Evolutionary conservation across 2,797 vertebrate species (phyloP).

Genomic region (Streptopelia turtur): DNA sequence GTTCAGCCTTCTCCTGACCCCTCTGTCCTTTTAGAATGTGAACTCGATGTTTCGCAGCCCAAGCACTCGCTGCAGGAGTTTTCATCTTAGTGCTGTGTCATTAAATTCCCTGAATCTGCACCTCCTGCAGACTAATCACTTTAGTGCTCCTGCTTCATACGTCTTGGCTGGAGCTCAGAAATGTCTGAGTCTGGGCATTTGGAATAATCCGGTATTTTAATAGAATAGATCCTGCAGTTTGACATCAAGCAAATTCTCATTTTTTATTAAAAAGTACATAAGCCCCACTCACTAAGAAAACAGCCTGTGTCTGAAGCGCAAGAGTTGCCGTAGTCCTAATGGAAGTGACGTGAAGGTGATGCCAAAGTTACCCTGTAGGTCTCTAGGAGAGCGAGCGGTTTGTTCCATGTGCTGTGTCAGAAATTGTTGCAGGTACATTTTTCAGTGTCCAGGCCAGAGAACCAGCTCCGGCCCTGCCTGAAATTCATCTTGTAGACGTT

Average conservation of each 20-base stretch:
- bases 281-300: not conserved
- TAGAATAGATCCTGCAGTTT: not conserved
- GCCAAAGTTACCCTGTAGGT: not conserved
- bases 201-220: not conserved
- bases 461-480: not conserved
- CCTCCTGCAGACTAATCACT: not conserved
- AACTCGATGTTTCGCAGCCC: not conserved
- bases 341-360: not conserved
- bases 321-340: not conserved
- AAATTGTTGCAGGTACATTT: not conserved
- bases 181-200: not conserved
- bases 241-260: not conserved
- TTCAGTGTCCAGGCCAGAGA: not conserved
- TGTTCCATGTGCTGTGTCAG: not conserved
- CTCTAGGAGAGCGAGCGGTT: not conserved
- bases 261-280: not conserved
- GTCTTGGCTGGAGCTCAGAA: not conserved
- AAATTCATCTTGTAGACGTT: not conserved
- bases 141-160: not conserved
- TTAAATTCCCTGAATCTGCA: not conserved
- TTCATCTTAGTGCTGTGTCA: not conserved
- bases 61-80: not conserved
- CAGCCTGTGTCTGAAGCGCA: not conserved
- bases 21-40: rapidly evolving
- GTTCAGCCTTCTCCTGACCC: not conserved